phyloP scores from a whole-genome alignment of 2,113 vertebrate species.

The Etia nguti region DNA sequence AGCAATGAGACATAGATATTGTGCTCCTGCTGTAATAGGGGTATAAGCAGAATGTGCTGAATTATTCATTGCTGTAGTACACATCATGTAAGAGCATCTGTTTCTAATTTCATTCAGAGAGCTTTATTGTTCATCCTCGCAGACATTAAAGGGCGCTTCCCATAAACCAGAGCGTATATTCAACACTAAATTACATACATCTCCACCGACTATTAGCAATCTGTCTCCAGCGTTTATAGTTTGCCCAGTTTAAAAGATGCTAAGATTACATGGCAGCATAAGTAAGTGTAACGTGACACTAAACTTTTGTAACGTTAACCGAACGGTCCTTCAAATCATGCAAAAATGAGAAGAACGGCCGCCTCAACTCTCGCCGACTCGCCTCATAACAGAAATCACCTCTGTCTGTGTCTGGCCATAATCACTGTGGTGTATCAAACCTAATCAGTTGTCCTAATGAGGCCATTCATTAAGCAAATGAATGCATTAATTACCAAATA shows the following conservation, averaged over 20 bases:
- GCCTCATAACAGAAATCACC: not conserved
- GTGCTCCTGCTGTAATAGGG: not conserved
- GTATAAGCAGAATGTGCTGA: slow-evolving; percentile 15
- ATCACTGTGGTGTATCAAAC: not conserved
- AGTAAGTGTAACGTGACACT: not conserved
- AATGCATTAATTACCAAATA: slow-evolving; percentile 24
- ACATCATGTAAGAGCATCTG: slow-evolving; percentile 49
- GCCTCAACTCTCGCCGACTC: not conserved
- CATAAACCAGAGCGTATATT: slow-evolving; percentile 6
- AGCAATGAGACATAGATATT: not conserved
- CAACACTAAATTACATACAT: slow-evolving; percentile 15
- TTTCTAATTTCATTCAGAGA: slow-evolving; percentile 34
- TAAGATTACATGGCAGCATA: not conserved
- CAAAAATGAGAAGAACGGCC: not conserved
- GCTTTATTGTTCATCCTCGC: slow-evolving; percentile 42
- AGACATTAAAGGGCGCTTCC: slow-evolving; percentile 35
- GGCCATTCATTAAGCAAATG: slow-evolving; percentile 28
- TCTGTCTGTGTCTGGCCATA: not conserved
- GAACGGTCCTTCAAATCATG: not conserved
- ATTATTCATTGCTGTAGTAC: slow-evolving; percentile 31
- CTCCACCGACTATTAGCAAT: not conserved
- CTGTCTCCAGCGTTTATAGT: not conserved
- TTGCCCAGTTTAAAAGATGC: not conserved
- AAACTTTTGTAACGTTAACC: not conserved
- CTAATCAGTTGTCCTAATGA: slow-evolving; percentile 18